These are phyloP conservation scores for Cheirogaleus medius DNA, from an alignment of 2,113 vertebrate species.

Conservation along the genomic window DNA sequence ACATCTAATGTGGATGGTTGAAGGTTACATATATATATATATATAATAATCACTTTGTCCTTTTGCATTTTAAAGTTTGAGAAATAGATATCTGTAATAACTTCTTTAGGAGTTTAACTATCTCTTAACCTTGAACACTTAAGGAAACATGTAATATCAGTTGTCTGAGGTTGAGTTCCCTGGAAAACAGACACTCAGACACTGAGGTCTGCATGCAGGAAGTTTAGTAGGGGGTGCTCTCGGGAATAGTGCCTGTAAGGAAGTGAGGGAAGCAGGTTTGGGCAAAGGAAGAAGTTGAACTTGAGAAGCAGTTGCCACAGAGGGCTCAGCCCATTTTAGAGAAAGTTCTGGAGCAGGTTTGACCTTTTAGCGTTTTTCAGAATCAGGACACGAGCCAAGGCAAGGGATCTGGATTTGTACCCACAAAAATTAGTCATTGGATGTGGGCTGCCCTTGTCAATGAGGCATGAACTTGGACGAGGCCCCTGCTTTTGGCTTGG, in stretches of 20 bases:
- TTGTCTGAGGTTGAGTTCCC: not conserved
- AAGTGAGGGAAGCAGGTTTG: not conserved
- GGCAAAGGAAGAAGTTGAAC: not conserved
- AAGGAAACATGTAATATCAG: not conserved
- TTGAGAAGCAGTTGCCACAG: not conserved
- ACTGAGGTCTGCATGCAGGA: not conserved
- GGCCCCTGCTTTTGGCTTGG: not conserved
- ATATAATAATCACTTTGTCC: not conserved
- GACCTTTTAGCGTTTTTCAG: not conserved
- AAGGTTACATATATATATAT: not conserved
- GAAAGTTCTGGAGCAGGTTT: no score
- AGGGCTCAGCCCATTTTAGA: not conserved
- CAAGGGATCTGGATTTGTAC: not conserved
- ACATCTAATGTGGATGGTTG: not conserved
- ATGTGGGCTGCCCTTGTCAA: not conserved
- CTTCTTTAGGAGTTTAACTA: not conserved
- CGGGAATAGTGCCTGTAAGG: fast-evolving
- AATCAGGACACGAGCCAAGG: not conserved
- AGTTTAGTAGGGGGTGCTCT: not conserved
- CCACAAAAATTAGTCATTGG: no score
- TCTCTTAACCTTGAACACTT: not conserved
- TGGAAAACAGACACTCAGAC: not conserved
- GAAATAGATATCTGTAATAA: not conserved
- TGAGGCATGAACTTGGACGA: not conserved
- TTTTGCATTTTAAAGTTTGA: not conserved